phyloP scores from a whole-genome alignment of 1,140 invertebrate species.

The Caenorhabditis remanei region DNA sequence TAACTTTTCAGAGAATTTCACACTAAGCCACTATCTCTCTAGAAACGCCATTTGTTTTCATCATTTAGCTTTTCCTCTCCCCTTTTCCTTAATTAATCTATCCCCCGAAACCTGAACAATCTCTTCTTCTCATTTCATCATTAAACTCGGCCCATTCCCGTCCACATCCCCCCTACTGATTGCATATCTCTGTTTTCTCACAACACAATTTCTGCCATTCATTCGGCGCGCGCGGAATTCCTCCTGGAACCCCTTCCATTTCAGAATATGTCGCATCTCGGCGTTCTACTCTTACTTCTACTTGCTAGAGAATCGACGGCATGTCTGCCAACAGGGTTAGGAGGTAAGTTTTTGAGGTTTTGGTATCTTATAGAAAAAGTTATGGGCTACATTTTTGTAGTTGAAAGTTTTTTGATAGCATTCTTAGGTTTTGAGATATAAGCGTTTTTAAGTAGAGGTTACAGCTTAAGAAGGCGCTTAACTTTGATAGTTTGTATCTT shows the following conservation, averaged over 20 bases:
- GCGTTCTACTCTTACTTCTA: neutral
- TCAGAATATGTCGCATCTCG: constrained; percentile 5
- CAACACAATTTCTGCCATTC: neutral
- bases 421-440: too few relatives aligned
- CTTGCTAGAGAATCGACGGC: neutral
- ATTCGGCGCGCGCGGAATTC: neutral
- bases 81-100: constrained; percentile 31
- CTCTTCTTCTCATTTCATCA: constrained; percentile 27
- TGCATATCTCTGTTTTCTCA: constrained; percentile 8
- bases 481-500: too few relatives aligned
- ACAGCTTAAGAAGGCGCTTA: too few relatives aligned
- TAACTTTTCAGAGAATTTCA: neutral
- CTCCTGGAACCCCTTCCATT: neutral
- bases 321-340: constrained; percentile 27
- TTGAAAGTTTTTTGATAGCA: too few relatives aligned
- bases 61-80: neutral
- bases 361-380: too few relatives aligned
- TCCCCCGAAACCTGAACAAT: constrained; percentile 19
- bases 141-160: constrained; percentile 32
- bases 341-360: neutral
- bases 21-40: neutral
- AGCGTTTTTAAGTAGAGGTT: too few relatives aligned
- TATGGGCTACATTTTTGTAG: too few relatives aligned
- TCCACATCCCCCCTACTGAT: neutral
- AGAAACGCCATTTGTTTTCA: neutral